Evolutionary conservation across 2,797 vertebrate species (phyloP).

Genomic region (Nannoperca australis): DNA sequence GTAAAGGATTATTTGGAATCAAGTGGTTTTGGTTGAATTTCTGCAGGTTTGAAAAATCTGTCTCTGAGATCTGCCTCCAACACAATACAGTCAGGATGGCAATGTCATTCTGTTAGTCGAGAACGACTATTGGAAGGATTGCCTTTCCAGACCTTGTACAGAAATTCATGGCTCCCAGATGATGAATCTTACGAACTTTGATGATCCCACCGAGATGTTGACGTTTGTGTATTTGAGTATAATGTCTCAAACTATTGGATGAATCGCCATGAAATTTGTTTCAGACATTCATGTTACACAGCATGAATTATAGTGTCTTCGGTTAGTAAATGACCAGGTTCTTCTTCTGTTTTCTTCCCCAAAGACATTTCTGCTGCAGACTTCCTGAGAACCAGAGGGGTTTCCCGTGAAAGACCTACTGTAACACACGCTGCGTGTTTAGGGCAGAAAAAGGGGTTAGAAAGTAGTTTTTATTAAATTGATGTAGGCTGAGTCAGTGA

Average conservation of each 20-base stretch:
- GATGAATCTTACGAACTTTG: too few relatives aligned
- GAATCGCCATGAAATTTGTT: background rate
- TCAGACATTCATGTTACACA: background rate
- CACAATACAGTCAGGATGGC: background rate
- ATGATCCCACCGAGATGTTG: background rate
- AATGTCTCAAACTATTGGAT: background rate
- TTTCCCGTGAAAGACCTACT: constrained; percentile 12
- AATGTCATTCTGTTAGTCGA: background rate
- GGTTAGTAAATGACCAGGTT: background rate
- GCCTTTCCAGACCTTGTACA: background rate
- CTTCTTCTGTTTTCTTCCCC: background rate
- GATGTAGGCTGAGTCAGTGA: constrained; percentile 1
- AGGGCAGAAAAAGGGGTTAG: background rate
- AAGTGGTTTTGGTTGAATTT: background rate
- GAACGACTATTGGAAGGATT: too few relatives aligned
- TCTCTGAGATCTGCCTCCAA: background rate
- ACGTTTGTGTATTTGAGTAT: background rate
- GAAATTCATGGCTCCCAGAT: background rate
- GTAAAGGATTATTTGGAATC: background rate
- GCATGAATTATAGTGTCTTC: background rate
- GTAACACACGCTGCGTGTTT: constrained; percentile 3
- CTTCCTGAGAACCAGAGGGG: background rate
- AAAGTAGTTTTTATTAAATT: background rate
- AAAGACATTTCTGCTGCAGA: background rate
- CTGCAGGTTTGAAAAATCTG: background rate